Evolutionary conservation across 2,113 vertebrate species (phyloP).

Genomic region (Pseudonaja textilis): DNA sequence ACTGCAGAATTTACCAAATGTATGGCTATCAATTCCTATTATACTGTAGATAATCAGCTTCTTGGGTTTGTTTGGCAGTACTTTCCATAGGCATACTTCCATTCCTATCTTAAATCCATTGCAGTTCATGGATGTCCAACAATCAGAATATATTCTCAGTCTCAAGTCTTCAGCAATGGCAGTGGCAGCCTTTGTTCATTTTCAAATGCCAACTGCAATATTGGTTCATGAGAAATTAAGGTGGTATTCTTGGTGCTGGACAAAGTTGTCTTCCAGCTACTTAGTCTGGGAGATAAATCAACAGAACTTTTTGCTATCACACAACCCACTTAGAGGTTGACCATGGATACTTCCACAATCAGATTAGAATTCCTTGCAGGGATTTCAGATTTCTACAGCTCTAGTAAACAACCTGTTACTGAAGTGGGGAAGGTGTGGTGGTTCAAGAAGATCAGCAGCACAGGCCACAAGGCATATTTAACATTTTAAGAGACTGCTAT

Average conservation of each 20-base stretch:
- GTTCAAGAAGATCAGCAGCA: neutral
- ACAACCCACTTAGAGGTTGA: neutral
- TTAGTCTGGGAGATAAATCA: neutral
- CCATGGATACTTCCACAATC: neutral
- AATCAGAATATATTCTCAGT: neutral
- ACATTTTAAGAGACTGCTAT: neutral
- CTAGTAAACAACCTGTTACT: neutral
- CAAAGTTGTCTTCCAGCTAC: neutral
- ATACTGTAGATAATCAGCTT: neutral
- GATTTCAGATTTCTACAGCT: neutral
- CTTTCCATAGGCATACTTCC: neutral
- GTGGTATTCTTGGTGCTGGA: neutral
- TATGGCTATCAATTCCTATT: neutral
- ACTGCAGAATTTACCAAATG: neutral
- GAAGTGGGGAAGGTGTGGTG: neutral
- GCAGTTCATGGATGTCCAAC: neutral
- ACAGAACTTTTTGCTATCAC: neutral
- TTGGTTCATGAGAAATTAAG: neutral
- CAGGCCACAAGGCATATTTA: neutral
- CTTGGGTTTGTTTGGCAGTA: neutral
- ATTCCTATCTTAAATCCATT: neutral
- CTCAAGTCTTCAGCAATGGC: neutral
- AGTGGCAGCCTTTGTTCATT: neutral
- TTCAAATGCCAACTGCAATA: neutral
- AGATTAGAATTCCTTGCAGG: neutral